These are phyloP conservation scores for Rhaphigaster nebulosa DNA, from an alignment of 2,888 invertebrate genomes.

Conservation along the genomic window DNA sequence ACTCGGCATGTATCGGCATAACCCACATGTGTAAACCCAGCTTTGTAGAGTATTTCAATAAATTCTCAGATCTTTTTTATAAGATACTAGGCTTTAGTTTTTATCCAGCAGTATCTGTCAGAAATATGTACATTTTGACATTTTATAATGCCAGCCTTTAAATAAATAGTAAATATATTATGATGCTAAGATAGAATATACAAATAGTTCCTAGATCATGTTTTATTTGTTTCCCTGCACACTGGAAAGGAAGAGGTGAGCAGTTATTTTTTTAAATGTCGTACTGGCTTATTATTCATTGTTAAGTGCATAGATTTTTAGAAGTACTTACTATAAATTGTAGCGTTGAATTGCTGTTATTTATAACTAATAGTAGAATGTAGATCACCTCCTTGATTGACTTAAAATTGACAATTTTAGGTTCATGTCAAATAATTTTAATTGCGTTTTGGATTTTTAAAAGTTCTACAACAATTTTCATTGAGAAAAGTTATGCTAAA, in stretches of 20 bases:
- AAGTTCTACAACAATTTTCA: too few species aligned
- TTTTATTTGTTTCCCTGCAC: background rate
- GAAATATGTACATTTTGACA: background rate
- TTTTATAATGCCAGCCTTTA: background rate
- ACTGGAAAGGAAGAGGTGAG: conserved; percentile 43
- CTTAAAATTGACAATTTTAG: too few species aligned
- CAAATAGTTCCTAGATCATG: background rate
- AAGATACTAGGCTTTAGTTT: too few species aligned
- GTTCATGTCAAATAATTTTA: too few species aligned
- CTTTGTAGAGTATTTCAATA: too few species aligned
- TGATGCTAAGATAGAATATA: background rate
- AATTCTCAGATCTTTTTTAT: too few species aligned
- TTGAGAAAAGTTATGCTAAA: too few species aligned
- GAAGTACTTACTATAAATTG: background rate
- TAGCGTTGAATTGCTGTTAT: background rate
- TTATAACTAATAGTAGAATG: background rate
- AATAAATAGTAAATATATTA: background rate
- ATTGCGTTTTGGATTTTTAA: too few species aligned
- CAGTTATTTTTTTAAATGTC: background rate
- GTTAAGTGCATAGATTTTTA: background rate
- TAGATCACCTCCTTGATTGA: background rate
- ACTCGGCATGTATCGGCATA: too few species aligned
- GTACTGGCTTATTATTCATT: background rate
- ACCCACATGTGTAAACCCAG: too few species aligned
- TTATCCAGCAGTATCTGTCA: too few species aligned